phyloP scores from a whole-genome alignment of 2,797 vertebrate species.

The Anguilla megastoma region DNA sequence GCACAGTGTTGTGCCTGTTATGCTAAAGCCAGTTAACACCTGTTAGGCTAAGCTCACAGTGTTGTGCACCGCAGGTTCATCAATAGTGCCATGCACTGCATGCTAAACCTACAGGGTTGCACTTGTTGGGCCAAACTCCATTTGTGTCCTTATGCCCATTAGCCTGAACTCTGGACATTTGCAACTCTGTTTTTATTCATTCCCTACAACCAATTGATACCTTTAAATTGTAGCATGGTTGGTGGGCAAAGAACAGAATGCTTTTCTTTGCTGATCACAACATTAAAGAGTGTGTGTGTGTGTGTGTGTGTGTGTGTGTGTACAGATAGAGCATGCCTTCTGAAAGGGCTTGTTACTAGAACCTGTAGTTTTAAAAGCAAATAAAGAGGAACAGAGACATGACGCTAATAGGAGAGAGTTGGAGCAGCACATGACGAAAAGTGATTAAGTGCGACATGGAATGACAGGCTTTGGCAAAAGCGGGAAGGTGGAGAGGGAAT shows the following conservation, averaged over 20 bases:
- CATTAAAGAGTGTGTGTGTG: background rate
- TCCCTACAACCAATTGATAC: background rate
- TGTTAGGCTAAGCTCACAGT: no score
- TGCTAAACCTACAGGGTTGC: no score
- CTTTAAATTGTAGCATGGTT: background rate
- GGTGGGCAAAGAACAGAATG: background rate
- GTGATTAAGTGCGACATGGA: constrained; percentile 26
- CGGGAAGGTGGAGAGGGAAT: background rate
- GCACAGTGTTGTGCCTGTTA: no score
- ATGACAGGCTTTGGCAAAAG: constrained; percentile 16
- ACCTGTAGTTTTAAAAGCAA: constrained; percentile 16
- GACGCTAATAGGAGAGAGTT: constrained; percentile 12
- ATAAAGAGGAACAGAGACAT: background rate
- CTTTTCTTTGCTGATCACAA: background rate
- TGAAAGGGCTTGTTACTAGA: background rate
- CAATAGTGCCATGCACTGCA: no score
- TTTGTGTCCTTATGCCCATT: background rate
- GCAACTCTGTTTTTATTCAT: background rate
- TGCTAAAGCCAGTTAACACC: no score
- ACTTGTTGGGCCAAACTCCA: background rate
- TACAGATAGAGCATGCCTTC: constrained; percentile 20
- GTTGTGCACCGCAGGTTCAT: background rate
- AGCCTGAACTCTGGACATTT: background rate
- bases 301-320: background rate
- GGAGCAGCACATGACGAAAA: background rate